Conservation (phyloP, 2,888 invertebrate species). For the Odontothrips loti region DNA sequence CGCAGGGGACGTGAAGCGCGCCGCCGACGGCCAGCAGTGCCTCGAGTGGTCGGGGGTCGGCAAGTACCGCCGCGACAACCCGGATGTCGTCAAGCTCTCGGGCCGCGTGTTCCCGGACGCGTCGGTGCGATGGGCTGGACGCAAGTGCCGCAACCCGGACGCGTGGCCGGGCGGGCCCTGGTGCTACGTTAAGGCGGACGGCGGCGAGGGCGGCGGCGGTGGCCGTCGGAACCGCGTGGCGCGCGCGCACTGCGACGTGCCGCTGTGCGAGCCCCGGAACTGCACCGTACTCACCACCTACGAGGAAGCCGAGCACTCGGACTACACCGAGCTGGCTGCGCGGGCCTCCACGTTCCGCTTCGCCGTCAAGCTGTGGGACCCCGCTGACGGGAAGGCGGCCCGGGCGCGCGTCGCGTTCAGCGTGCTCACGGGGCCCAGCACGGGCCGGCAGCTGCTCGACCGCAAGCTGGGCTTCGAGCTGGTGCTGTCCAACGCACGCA, state of each 20-base stretch:
- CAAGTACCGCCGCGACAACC: conserved; percentile 27
- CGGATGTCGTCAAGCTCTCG: not conserved
- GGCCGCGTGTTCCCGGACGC: conserved; percentile 32
- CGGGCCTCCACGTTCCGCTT: conserved; percentile 30
- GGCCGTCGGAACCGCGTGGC: too few species aligned
- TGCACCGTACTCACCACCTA: conserved; percentile 12
- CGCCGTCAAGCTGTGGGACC: conserved; percentile 35
- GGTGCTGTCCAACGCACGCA: conserved; percentile 28
- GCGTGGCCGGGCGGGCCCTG: conserved; percentile 35
- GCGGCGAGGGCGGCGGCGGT: not conserved
- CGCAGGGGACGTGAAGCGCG: conserved; percentile 31
- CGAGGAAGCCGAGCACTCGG: conserved; percentile 20
- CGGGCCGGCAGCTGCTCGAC: conserved; percentile 31
- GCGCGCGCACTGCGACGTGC: conserved; percentile 25
- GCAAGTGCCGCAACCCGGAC: conserved; percentile 36
- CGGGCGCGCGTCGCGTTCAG: conserved; percentile 30
- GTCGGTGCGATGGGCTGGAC: conserved; percentile 29
- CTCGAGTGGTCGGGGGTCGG: conserved; percentile 30
- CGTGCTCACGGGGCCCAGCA: conserved; percentile 29
- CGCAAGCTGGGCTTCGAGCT: conserved; percentile 33
- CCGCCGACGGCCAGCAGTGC: conserved; percentile 32
- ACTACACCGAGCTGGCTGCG: conserved; percentile 32
- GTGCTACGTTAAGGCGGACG: conserved; percentile 33
- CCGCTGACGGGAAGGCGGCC: conserved; percentile 32
- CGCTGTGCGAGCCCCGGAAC: not conserved